A percentile compares a stretch with the other conserved stretches of the same genome.
Evolutionary conservation across 2,113 vertebrate species (phyloP).

Genomic region (Myiagra hebetior): DNA sequence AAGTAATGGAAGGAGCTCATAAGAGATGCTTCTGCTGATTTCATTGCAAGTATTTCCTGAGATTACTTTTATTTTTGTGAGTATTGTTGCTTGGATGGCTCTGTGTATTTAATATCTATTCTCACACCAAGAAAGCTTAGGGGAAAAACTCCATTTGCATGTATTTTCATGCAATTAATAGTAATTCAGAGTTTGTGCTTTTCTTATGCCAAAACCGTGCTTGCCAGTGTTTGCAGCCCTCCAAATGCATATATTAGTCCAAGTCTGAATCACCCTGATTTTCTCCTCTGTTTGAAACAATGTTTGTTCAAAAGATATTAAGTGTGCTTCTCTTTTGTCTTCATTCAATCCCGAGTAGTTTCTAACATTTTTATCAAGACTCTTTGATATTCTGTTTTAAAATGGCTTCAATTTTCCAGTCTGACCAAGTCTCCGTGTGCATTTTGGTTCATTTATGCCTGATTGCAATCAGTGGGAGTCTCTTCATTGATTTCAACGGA

Average conservation of each 20-base stretch:
- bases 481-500: neutral
- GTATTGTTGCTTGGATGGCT: neutral
- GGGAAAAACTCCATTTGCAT: neutral
- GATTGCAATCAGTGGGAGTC: slow-evolving; percentile 29
- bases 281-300: neutral
- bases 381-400: neutral
- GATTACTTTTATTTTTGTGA: neutral
- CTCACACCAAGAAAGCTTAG: neutral
- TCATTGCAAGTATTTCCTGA: neutral
- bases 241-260: neutral
- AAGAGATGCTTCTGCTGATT: neutral
- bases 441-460: neutral
- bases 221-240: neutral
- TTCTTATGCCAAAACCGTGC: neutral
- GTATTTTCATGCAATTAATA: slow-evolving; percentile 4
- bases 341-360: neutral
- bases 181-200: neutral
- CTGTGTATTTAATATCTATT: neutral
- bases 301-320: neutral
- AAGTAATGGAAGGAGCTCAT: neutral
- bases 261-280: neutral
- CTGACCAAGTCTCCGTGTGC: neutral
- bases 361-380: neutral
- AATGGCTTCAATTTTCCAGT: neutral
- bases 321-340: neutral